phyloP scores from a whole-genome alignment of 2,113 vertebrate species.

The Danio rerio region DNA sequence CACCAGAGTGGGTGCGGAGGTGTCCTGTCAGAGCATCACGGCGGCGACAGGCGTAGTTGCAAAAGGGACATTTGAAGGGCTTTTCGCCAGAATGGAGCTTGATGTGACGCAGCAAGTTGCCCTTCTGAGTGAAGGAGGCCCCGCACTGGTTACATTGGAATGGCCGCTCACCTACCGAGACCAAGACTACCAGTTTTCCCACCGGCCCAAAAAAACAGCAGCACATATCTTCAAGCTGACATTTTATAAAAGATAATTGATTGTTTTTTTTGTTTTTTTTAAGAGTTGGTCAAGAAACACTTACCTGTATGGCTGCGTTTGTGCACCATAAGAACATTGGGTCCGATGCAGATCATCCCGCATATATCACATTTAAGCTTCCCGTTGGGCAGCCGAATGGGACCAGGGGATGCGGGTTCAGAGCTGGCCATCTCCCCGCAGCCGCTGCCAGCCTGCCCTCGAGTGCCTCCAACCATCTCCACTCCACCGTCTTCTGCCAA shows the following conservation, averaged over 20 bases:
- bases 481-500: conserved; percentile 74
- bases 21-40: conserved; percentile 93
- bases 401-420: conserved; percentile 85
- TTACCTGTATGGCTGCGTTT: conserved; percentile 97
- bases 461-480: conserved; percentile 67
- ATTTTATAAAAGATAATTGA: background rate
- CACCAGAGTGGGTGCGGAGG: conserved; percentile 93
- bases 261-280: background rate
- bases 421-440: conserved; percentile 83
- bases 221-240: conserved; percentile 26
- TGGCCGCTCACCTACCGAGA: conserved; percentile 86
- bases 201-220: conserved; percentile 36
- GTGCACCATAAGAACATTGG: conserved; percentile 98
- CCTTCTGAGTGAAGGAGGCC: conserved; percentile 97
- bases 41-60: conserved; percentile 93
- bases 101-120: conserved; percentile 95
- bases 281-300: conserved; percentile 42
- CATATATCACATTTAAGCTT: conserved; percentile 96
- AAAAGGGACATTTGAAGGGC: conserved; percentile 95
- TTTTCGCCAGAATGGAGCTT: conserved; percentile 97
- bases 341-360: conserved; percentile 96
- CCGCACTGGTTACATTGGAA: conserved; percentile 98
- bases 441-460: conserved; percentile 76
- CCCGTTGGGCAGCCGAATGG: conserved; percentile 91
- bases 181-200: conserved; percentile 33